Evolutionary conservation across 2,113 vertebrate genomes (phyloP).

Genomic region (Columba livia): DNA sequence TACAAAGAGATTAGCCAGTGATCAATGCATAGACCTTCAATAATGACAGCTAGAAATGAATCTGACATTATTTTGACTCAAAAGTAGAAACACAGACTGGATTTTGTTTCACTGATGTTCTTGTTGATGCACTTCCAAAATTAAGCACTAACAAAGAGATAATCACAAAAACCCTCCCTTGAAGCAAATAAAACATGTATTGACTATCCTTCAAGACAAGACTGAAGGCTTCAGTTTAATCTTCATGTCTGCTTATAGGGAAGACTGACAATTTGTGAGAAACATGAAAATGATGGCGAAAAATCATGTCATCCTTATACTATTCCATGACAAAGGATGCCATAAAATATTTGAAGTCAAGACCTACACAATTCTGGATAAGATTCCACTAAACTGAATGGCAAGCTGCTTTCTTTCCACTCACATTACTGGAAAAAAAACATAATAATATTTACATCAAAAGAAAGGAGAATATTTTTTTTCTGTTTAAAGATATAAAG

Average conservation of each 20-base stretch:
- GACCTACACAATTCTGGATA: not conserved
- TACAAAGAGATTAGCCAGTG: not conserved
- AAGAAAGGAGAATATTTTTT: not conserved
- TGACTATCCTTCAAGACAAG: not conserved
- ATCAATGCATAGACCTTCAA: not conserved
- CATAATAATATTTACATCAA: not conserved
- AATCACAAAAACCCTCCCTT: not conserved
- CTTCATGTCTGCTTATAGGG: not conserved
- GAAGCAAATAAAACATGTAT: not conserved
- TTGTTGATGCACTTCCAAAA: not conserved
- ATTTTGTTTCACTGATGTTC: not conserved
- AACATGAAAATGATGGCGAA: not conserved
- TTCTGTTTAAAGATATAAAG: not conserved
- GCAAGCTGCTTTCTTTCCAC: not conserved
- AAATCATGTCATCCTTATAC: not conserved
- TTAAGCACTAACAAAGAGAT: not conserved
- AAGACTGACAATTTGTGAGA: not conserved
- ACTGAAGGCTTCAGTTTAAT: conserved; percentile 1
- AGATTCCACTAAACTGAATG: not conserved
- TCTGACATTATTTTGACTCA: not conserved
- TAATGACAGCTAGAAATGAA: not conserved
- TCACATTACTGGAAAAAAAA: not conserved
- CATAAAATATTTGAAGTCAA: not conserved
- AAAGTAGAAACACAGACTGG: not conserved
- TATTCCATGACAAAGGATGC: not conserved